Base-by-base conservation (phyloP, 1,140 invertebrate genomes). In the Trigoniulus corallinus region DNA sequence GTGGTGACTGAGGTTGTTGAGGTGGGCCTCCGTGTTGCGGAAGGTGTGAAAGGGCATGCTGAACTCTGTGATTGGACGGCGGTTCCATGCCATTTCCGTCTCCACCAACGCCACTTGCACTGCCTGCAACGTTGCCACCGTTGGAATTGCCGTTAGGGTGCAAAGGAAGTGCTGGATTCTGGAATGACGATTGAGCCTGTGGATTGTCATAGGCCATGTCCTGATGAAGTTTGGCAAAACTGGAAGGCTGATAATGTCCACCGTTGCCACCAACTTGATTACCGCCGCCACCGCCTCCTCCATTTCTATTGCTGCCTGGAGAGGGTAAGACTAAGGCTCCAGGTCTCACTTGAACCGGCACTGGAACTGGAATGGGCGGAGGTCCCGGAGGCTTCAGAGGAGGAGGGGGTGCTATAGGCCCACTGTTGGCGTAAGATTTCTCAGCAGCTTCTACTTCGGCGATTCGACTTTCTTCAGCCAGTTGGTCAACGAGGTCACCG, bases 291-390 rank as follows among this genome's bases (percentile, higher is more conserved):
- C 18, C 18, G 18, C 37, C 37, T 39, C 37, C 37, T 13, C 37
- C 12, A 18, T 39, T 18, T 18, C 18, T 39, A 39, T 39, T 39
- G 37, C 37, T 18, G 24, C 18, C 24, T 21, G 42, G 42, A 3
- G 59, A 51, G 1, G 61, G 59, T n/a, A 62, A 47, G 1, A 62
- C 57, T 13, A 62, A 47, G 24, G 51, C 50, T 12, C 55, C 55
- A 2, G 58, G 54, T 27, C 47, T 50, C 18, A 55, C 53, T 53
- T 54, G 53, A 25, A 62, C 53, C n/a, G 59, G 49, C 2, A 61
- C 39, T 1, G 61, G 61, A 2, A 61, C 54, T 21, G 61, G 61
- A 26, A 62, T 54, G 57, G 59, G 13, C 25, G 54, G 10, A 27
- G 46, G 41, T n/a, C n/a, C n/a, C n/a, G n/a, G n/a, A n/a, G n/a